Evolutionary conservation across 2,888 invertebrate species (phyloP), one percentile per base, ranked within the genome.

Genomic region (Nymphalis urticae): DNA sequence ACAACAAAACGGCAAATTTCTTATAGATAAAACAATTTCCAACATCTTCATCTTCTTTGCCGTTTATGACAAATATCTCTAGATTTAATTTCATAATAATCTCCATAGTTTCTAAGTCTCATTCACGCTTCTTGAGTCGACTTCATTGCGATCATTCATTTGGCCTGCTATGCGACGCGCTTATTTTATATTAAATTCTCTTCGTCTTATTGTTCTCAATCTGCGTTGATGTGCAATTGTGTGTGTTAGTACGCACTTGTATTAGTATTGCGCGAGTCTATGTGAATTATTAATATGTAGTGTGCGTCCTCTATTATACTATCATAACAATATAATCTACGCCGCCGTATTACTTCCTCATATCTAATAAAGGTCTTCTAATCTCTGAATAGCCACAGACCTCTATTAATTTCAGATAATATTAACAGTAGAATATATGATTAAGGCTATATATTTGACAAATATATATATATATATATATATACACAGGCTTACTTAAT

Each of bases 81-180:
- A 42, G 58, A 58, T 42, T 58, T 32, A 56, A 32, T 56, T 24
- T 56, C 54, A 56, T 56, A 58, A 21, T 42, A n/a, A 19, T 58
- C 42, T 42, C 36, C 42, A 13, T 58, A 58, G 58, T 58, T 58
- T 42, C 58, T 58, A 42, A 42, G 58, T 58, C 19, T 19, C 36
- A 58, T 42, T 58, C 58, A 42, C 19, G 42, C 13, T 10, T 19
- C n/a, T 6, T 17, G 42, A 50, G 5, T 17, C 56, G 65, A 65
- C 59, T 51, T 59, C 59, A 50, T 65, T 65, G 42, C 32, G 59
- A 48, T 58, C 60, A 51, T 65, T 59, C 65, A 65, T 65, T 59
- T 59, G 32, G 64, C 36, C 13, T 50, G 64, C 27, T 32, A 63
- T n/a, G 21, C 59, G 17, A 59, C 36, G 51, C 50, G 17, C 51